Evolutionary conservation across 2,113 vertebrate genomes (phyloP), one percentile per base, ranked within the genome.

Genomic region (Dicentrarchus labrax): DNA sequence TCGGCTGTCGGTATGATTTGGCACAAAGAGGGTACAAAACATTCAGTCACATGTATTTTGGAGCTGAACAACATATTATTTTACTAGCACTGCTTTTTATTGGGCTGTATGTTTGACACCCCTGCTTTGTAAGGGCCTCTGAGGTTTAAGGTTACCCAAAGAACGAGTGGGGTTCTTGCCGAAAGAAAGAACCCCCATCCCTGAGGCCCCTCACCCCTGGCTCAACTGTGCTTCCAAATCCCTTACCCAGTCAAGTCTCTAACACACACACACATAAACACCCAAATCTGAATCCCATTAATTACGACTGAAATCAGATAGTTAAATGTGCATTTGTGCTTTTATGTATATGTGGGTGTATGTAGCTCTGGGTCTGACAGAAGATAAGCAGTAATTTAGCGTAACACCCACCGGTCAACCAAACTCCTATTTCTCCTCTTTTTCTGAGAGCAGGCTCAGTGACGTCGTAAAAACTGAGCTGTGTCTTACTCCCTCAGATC

Each of bases 381-480:
- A 68, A n/a, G 48, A 30, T 51, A 13, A 47, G 6, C 9, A 0
- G 21, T 36, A n/a, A 53, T 69, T 60, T 48, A 64, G 13, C 53
- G 4, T 0, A 67, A 50, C 76, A 45, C 71, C 38, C 59, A 39
- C 30, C n/a, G 4, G 10, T 30, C 22, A 17, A 21, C 72, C 51
- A 21, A 15, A 11, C 60, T 56, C 47, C 68, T 17, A 67, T 54
- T 78, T 51, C 61, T 60, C 62, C 13, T 39, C 13, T 60, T 9
- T 13, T 38, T 51, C 53, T 50, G 12, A 62, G 66, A 83, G 53
- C 50, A 13, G 60, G 53, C 62, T 76, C 39, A 15, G 54, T 84
- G 69, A 76, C 77, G 11, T 84, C 41, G 65, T 86, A 85, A 89
- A 85, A 87, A 38, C n/a, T 53, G 69, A 61, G 51, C 66, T 70